Evolutionary conservation across 2,888 invertebrate genomes (phyloP).

Genomic region (Dasysyrphus tricinctus): DNA sequence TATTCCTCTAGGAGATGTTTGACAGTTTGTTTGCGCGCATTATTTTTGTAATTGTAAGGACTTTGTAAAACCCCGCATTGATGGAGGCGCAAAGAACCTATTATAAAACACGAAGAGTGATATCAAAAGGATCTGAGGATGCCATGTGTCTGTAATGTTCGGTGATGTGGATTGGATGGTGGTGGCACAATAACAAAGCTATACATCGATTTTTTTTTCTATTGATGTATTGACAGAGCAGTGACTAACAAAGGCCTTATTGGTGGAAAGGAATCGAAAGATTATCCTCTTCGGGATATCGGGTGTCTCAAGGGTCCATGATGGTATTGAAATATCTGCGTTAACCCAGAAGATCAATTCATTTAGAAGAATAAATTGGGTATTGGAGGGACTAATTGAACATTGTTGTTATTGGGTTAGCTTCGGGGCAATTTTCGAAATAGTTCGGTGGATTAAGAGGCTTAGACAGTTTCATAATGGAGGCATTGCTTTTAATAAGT

Average conservation of each 20-base stretch:
- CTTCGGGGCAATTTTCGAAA: neutral
- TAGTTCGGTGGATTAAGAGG: neutral
- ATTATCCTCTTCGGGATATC: constrained; percentile 9
- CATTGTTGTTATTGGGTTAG: constrained; percentile 1
- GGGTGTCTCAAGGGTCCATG: neutral
- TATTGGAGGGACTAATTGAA: neutral
- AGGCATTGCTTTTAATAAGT: neutral
- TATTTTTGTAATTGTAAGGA: constrained; percentile 57
- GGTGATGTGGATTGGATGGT: neutral
- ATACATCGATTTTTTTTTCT: neutral
- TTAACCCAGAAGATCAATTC: neutral
- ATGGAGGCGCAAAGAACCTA: constrained; percentile 33
- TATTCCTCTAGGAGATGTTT: constrained; percentile 44
- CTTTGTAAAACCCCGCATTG: constrained; percentile 36
- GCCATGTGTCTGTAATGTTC: constrained; percentile 13
- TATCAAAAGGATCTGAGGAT: constrained; percentile 40
- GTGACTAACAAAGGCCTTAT: constrained; percentile 7
- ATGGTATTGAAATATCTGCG: neutral
- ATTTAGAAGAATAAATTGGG: neutral
- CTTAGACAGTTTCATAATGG: neutral
- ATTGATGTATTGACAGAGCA: constrained; percentile 19
- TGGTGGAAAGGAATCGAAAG: neutral
- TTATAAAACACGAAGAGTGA: constrained; percentile 39
- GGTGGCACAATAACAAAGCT: neutral
- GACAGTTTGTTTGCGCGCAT: constrained; percentile 62